Evolutionary conservation across 2,888 invertebrate genomes (phyloP).

Genomic region (Luffia ferchaultella): DNA sequence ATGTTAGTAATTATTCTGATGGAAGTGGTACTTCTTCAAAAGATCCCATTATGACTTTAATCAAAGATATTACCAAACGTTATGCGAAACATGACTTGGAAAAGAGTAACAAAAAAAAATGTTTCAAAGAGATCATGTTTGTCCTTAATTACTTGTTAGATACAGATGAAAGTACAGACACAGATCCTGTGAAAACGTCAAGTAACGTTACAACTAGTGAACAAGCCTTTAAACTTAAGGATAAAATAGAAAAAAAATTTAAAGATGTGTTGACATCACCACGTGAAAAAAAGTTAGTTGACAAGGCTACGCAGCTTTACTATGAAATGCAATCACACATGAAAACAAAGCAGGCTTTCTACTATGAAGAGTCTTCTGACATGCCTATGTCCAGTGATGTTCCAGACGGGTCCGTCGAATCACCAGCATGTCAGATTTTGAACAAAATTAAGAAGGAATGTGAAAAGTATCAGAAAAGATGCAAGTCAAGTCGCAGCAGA

Average conservation of each 20-base stretch:
- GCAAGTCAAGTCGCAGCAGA: slow-evolving; percentile 27
- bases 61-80: slow-evolving; percentile 47
- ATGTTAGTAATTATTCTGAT: neutral
- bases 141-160: slow-evolving; percentile 48
- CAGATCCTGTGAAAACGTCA: slow-evolving; percentile 6
- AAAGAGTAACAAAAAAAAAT: slow-evolving; percentile 41
- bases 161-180: slow-evolving; percentile 35
- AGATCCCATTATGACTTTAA: slow-evolving; percentile 39
- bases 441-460: slow-evolving; percentile 51
- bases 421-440: slow-evolving; percentile 41
- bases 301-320: slow-evolving; percentile 34
- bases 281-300: slow-evolving; percentile 19
- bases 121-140: slow-evolving; percentile 47
- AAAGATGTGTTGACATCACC: neutral
- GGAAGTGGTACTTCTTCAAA: slow-evolving; percentile 8
- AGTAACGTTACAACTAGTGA: neutral
- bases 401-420: slow-evolving; percentile 42
- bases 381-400: slow-evolving; percentile 33
- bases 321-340: slow-evolving; percentile 20
- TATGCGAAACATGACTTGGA: slow-evolving; percentile 42
- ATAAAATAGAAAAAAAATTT: neutral
- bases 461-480: slow-evolving; percentile 46
- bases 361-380: slow-evolving; percentile 33
- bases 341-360: slow-evolving; percentile 17
- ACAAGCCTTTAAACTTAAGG: neutral